Evolutionary conservation across 2,113 vertebrate species (phyloP).

Genomic region (Rallus limicola): DNA sequence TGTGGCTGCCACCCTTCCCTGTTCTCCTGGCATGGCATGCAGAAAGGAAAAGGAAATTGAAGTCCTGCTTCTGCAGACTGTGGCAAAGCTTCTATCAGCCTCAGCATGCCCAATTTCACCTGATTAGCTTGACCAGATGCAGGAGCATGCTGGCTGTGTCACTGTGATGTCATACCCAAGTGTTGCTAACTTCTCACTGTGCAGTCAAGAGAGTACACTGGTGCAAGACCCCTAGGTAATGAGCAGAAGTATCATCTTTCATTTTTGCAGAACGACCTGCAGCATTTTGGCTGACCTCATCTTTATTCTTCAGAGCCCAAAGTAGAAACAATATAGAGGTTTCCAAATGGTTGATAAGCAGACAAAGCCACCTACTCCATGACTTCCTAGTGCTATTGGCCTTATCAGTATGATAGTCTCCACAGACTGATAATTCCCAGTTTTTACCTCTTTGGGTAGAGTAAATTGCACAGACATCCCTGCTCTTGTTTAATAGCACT

Average conservation of each 20-base stretch:
- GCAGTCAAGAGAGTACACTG: neutral
- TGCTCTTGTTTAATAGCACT: neutral
- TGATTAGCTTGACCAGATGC: neutral
- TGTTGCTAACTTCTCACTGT: neutral
- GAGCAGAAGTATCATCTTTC: neutral
- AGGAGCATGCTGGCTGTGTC: neutral
- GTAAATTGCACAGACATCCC: neutral
- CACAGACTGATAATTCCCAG: neutral
- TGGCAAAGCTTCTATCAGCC: neutral
- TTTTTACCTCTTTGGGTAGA: neutral
- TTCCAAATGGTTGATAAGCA: neutral
- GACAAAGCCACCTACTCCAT: neutral
- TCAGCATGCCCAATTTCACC: neutral
- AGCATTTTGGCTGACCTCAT: neutral
- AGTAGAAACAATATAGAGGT: neutral
- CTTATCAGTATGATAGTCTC: neutral
- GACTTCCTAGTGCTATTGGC: neutral
- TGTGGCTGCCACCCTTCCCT: neutral
- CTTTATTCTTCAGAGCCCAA: neutral
- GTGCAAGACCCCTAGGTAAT: neutral
- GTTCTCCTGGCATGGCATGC: neutral
- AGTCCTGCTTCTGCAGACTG: neutral
- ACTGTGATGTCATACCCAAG: neutral
- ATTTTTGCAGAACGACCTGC: neutral
- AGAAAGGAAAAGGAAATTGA: neutral